Evolutionary conservation across 2,113 vertebrate species (phyloP), one percentile per base, ranked within the genome.

Genomic region (Paraplagusia blochii): DNA sequence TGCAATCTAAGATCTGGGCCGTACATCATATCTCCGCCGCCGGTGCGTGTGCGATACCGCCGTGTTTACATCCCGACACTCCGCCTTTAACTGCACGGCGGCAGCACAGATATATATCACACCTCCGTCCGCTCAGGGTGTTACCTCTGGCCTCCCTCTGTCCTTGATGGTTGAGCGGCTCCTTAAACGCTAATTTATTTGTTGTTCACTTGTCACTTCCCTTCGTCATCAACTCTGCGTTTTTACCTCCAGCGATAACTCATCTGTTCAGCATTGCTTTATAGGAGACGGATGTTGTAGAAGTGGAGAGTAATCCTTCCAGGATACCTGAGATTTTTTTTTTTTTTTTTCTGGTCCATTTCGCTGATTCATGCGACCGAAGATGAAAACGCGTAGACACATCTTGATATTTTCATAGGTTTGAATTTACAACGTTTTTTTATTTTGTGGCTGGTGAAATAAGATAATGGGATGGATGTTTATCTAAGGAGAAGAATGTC

Each of bases 161-260:
- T 80, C 82, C 80, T 82, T 80, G 72, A 74, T 76, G 74, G 60
- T 64, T 40, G 60, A 63, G 36, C 63, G 69, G 51, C 36, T 60
- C 66, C 70, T 85, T 76, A 77, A 76, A 68, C 64, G 64, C 62
- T 69, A 72, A 82, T 78, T 66, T 65, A 70, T 81, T 65, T 81
- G 72, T 74, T 77, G 71, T 76, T 77, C 64, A 72, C 84, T 73
- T 63, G 75, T 86, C 71, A 72, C 63, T 83, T 66, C 55, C 58
- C 50, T 65, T 80, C 45, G 52, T 69, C 59, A 72, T 58, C 69
- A 75, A 44, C 66, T 45, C 18, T 60, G 63, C 53, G 45, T 74
- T 78, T 72, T 29, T 54, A 69, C 62, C 61, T 29, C 44, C 8
- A 44, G 72, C 61, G 36, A 61, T 63, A 49, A 64, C 76, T 81